Conservation (phyloP, 2,888 invertebrate species). For the Troglohyphantes excavatus region DNA sequence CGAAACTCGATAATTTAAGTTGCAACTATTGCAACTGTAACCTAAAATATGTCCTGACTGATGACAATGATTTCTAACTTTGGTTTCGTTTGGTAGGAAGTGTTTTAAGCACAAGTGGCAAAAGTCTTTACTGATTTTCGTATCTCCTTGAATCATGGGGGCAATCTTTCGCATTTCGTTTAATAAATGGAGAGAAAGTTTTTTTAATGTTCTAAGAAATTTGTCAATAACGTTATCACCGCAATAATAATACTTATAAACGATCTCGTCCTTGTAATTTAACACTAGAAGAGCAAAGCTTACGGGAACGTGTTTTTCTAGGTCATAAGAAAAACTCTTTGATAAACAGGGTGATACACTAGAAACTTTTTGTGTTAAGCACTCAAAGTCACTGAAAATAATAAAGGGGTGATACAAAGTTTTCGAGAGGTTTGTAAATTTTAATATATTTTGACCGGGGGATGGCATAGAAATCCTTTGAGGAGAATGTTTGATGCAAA, state of each 20-base stretch:
- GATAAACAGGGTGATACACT: no score
- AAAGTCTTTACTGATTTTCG: no score
- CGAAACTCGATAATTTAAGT: not conserved
- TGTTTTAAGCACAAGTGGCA: constrained; percentile 16
- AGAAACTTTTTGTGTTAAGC: not conserved
- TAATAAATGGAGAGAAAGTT: not conserved
- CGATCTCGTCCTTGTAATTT: not conserved
- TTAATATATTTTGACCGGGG: not conserved
- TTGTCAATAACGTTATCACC: not conserved
- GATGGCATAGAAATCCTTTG: not conserved
- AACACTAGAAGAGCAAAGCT: constrained; percentile 1
- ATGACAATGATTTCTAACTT: not conserved
- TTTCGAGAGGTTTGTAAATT: not conserved
- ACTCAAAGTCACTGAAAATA: constrained; percentile 18
- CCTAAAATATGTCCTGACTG: not conserved
- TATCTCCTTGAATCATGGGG: not conserved
- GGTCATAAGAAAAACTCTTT: not conserved
- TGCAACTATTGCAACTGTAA: not conserved
- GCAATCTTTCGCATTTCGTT: not conserved
- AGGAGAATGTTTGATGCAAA: not conserved
- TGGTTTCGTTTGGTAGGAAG: not conserved
- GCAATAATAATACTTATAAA: constrained; percentile 11
- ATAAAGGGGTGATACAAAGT: constrained; percentile 1
- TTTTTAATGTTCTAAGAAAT: not conserved
- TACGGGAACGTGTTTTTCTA: not conserved